Evolutionary conservation across 1,140 invertebrate species (phyloP).

Genomic region (Zaprionus tsacasi): DNA sequence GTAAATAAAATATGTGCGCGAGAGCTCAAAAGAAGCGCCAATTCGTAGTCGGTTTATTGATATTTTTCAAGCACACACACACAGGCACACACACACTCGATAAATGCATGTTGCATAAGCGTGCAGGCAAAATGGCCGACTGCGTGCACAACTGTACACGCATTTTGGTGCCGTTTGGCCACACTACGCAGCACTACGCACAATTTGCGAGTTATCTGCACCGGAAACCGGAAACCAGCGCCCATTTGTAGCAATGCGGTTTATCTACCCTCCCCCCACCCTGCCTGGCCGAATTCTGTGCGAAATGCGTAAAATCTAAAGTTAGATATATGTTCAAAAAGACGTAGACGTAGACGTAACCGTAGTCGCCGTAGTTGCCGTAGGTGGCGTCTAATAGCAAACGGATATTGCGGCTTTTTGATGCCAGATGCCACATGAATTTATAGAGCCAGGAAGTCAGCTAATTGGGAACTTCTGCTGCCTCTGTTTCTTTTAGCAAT

Average conservation of each 20-base stretch:
- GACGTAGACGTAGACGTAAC: conserved; percentile 1
- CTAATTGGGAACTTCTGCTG: conserved; percentile 61
- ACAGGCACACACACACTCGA: conserved; percentile 9
- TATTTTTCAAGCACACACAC: conserved; percentile 61
- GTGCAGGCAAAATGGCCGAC: conserved; percentile 38
- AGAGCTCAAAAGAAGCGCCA: conserved; percentile 47
- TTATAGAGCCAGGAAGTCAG: conserved; percentile 55
- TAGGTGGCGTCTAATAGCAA: conserved; percentile 62
- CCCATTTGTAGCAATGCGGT: conserved; percentile 69
- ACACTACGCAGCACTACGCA: too few relatives aligned
- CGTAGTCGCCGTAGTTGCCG: too few relatives aligned
- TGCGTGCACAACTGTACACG: conserved; percentile 64
- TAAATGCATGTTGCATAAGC: conserved; percentile 40
- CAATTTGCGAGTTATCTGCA: conserved; percentile 36
- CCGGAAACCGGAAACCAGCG: conserved; percentile 76
- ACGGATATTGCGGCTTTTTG: conserved; percentile 80
- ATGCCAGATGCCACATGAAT: conserved; percentile 46
- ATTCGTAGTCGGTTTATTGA: conserved; percentile 54
- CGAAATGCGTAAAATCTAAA: conserved; percentile 66
- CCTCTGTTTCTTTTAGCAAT: conserved; percentile 33
- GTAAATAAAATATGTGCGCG: conserved; percentile 74
- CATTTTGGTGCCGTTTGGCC: conserved; percentile 56
- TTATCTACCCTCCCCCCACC: conserved; percentile 42
- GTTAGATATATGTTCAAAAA: conserved; percentile 66
- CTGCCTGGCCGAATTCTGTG: conserved; percentile 11